Conservation (phyloP, 1,140 invertebrate genomes). For the Macrocentrus cingulum region DNA sequence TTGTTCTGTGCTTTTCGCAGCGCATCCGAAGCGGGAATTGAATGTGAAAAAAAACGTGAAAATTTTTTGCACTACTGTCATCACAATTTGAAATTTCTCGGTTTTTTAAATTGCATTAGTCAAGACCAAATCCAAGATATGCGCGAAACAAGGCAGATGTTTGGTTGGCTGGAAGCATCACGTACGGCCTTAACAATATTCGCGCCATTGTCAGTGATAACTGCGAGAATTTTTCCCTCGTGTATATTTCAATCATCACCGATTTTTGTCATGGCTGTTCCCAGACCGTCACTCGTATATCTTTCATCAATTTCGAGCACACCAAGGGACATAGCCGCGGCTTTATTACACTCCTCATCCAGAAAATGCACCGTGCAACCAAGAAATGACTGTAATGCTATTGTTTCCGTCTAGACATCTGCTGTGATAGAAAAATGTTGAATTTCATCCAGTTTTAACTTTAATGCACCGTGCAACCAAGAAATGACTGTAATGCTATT, state of each 20-base stretch:
- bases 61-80: constrained; percentile 22
- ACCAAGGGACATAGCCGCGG: no score
- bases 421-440: no score
- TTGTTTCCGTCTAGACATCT: no score
- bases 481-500: no score
- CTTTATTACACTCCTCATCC: no score
- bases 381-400: no score
- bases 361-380: no score
- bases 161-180: constrained; percentile 43
- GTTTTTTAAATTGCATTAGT: constrained; percentile 7
- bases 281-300: no score
- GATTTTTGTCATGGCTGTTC: no score
- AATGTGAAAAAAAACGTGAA: constrained; percentile 27
- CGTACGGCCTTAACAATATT: constrained; percentile 46
- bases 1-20: constrained; percentile 13
- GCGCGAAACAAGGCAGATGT: constrained; percentile 52
- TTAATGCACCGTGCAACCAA: no score
- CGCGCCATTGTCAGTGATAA: constrained; percentile 46
- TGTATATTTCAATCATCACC: constrained; percentile 38
- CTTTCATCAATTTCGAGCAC: no score
- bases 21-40: constrained; percentile 14
- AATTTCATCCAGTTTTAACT: no score
- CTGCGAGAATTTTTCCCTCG: constrained; percentile 38
- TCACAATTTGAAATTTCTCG: background rate
- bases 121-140: constrained; percentile 44